These are phyloP conservation scores for Nymphalis c-album DNA, from an alignment of 2,888 invertebrate genomes.

Conservation along the genomic window DNA sequence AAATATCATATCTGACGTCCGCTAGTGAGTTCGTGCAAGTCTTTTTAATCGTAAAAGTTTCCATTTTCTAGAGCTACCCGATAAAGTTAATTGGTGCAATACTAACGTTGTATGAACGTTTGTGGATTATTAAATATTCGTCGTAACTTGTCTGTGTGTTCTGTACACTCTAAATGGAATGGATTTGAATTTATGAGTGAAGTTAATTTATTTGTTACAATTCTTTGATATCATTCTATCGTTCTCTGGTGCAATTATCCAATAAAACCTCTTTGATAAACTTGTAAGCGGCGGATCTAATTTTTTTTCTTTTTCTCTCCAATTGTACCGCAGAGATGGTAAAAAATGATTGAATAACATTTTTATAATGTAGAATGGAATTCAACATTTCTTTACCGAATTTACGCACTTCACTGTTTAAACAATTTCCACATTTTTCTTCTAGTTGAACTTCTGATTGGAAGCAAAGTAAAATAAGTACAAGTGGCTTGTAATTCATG, in stretches of 20 bases:
- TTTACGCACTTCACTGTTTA: slow-evolving; percentile 9
- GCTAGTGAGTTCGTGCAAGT: slow-evolving; percentile 61
- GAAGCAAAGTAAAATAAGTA: slow-evolving; percentile 5
- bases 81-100: slow-evolving; percentile 30
- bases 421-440: slow-evolving; percentile 1
- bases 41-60: slow-evolving; percentile 49
- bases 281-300: slow-evolving; percentile 42
- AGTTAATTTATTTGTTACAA: neutral
- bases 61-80: slow-evolving; percentile 59
- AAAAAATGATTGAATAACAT: slow-evolving; percentile 29
- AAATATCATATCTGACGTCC: slow-evolving; percentile 79
- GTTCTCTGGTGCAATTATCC: neutral
- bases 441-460: slow-evolving; percentile 34
- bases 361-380: slow-evolving; percentile 25
- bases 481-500: slow-evolving; percentile 9
- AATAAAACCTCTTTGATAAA: slow-evolving; percentile 39
- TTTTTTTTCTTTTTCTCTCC: slow-evolving; percentile 35
- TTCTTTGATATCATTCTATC: too few species aligned
- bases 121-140: neutral
- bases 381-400: slow-evolving; percentile 16
- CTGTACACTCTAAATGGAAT: neutral
- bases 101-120: slow-evolving; percentile 41
- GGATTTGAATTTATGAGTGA: neutral
- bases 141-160: neutral
- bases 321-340: slow-evolving; percentile 22